Percentiles rank a stretch among this genome's conserved stretches.
Evolutionary conservation across 2,797 vertebrate genomes (phyloP).

Genomic region (Enteromius argenteus): DNA sequence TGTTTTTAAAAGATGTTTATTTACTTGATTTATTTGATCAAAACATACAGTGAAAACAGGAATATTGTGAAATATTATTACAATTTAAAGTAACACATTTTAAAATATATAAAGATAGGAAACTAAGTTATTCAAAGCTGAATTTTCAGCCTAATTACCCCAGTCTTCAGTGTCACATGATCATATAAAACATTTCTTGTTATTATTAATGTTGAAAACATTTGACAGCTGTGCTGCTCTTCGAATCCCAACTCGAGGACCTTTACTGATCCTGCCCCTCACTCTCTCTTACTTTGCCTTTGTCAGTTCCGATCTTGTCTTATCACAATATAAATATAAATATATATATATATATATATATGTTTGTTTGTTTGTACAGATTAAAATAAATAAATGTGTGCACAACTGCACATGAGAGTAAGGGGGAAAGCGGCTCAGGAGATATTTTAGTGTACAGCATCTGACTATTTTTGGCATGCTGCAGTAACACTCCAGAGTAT

Average conservation of each 20-base stretch:
- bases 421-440: neutral
- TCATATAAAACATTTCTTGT: neutral
- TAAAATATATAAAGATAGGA: no score
- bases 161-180: neutral
- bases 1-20: neutral
- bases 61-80: neutral
- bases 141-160: neutral
- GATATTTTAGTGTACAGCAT: neutral
- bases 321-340: no score
- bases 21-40: neutral
- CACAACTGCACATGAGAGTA: neutral
- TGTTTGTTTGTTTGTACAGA: neutral
- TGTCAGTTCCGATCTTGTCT: neutral
- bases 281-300: neutral
- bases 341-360: neutral
- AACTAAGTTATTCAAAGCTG: no score
- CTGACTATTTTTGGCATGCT: slow-evolving; percentile 16
- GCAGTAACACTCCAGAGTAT: neutral
- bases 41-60: neutral
- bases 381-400: neutral
- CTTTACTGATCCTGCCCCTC: neutral
- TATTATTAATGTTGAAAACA: neutral
- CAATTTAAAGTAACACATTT: neutral
- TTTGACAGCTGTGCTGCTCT: neutral
- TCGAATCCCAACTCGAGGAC: neutral